Evolutionary conservation across 2,888 invertebrate genomes (phyloP), one percentile per base, ranked within the genome.

Genomic region (Stramonita haemastoma): DNA sequence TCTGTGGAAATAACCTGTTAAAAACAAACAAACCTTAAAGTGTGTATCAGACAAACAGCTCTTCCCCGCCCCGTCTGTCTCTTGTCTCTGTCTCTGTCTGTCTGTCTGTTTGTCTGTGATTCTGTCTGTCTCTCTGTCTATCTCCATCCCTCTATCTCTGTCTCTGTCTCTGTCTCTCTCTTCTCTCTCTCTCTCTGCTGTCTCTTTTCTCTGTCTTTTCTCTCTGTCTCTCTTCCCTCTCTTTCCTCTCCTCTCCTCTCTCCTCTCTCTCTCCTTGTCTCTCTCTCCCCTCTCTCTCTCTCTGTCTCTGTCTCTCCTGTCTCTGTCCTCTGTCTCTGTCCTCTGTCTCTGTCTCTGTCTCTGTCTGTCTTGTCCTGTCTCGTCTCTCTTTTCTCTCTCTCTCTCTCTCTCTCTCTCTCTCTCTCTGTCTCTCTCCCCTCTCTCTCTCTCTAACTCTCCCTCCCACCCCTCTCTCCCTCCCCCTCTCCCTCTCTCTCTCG

Each of bases 391-490:
- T 34, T 89, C 36, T 66, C 36, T 84, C 84, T 34, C 84, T 34
- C 89, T 89, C 70, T 66, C 70, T 36, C 66, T 81, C 87, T 87
- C 73, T 90, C 60, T 87, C 57, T 70, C 85, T 87, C 17, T 56
- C 70, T 32, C 89, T 57, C 70, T 66, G 66, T 34, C 84, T 84
- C 36, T 84, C 84, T 79, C n/a, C 34, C 88, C 29, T 46, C 60
- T 17, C 60, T 17, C 60, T 17, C 60, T 73, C n/a, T n/a, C n/a
- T 8, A n/a, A n/a, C n/a, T 6, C n/a, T n/a, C 0, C 46, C 6
- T 8, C 46, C 46, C 46, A 46, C n/a, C 26, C 73, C n/a, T n/a
- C 11, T n/a, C n/a, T n/a, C n/a, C n/a, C 46, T 73, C 73, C n/a
- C 73, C n/a, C 73, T 73, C 73, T 73, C 73, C n/a, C 29, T 73